These are phyloP conservation scores for Nyctibius bracteatus DNA, from an alignment of 2,113 vertebrate genomes.

Conservation along the genomic window DNA sequence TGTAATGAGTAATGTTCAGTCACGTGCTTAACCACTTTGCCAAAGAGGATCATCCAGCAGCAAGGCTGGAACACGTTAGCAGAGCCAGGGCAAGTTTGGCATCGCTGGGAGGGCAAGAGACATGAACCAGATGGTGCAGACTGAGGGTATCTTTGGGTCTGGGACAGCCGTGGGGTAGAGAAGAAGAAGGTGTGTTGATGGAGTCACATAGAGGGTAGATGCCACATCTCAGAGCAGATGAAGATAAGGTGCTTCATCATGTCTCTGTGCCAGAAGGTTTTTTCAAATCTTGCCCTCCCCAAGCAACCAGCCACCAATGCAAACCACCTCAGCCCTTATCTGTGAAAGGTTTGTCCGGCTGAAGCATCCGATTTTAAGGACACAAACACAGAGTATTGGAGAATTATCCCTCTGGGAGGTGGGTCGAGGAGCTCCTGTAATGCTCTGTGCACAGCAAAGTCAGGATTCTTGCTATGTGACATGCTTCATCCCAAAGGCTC, in stretches of 20 bases:
- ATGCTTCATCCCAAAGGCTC: neutral
- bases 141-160: neutral
- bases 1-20: neutral
- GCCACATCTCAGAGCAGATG: neutral
- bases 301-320: neutral
- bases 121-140: neutral
- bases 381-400: neutral
- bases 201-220: accelerated
- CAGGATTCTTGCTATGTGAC: neutral
- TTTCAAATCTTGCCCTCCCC: neutral
- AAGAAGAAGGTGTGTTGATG: neutral
- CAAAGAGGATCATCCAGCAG: neutral
- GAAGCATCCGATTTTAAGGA: neutral
- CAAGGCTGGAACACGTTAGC: neutral
- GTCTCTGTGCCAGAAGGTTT: neutral
- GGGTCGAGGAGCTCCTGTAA: conserved; percentile 5
- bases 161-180: neutral
- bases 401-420: neutral
- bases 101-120: accelerated
- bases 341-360: neutral
- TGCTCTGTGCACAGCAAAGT: neutral
- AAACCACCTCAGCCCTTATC: neutral
- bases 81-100: neutral
- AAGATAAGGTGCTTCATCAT: neutral
- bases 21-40: neutral